phyloP scores from a whole-genome alignment of 1,140 invertebrate species.

The Limonius californicus region DNA sequence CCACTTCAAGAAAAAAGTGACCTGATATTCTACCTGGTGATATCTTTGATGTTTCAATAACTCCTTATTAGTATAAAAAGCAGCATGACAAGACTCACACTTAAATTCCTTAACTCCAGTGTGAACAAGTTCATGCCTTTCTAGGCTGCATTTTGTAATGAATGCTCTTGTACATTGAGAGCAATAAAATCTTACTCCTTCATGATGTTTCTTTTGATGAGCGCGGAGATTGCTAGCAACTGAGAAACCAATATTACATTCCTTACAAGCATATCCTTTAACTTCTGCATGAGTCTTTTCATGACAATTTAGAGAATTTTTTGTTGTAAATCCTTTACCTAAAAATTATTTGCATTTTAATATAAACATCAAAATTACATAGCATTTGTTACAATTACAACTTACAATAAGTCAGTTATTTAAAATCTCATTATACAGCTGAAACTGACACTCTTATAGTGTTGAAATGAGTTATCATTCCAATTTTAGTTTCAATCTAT shows the following conservation, averaged over 20 bases:
- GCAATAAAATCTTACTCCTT: constrained; percentile 30
- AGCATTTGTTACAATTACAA: no score
- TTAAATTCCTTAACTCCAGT: constrained; percentile 32
- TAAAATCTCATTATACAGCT: no score
- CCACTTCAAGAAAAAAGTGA: no score
- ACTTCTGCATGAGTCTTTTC: constrained; percentile 32
- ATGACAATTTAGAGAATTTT: constrained; percentile 32
- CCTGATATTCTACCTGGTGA: no score
- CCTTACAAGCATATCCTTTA: constrained; percentile 26
- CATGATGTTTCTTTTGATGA: constrained; percentile 31
- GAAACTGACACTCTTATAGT: no score
- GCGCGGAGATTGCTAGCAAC: constrained; percentile 29
- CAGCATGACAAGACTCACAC: constrained; percentile 26
- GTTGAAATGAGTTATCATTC: no score
- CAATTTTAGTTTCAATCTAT: no score
- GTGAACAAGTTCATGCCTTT: constrained; percentile 30
- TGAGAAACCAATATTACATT: constrained; percentile 31
- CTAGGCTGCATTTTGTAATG: constrained; percentile 27
- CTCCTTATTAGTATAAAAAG: constrained; percentile 34
- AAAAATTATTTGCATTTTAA: constrained; percentile 3
- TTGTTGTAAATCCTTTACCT: constrained; percentile 31
- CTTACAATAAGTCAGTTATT: no score
- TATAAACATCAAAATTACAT: no score
- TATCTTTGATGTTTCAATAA: constrained; percentile 31
- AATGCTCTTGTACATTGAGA: constrained; percentile 29